Evolutionary conservation across 2,888 invertebrate species (phyloP), one percentile per base, ranked within the genome.

Genomic region (Liposcelis brunnea): DNA sequence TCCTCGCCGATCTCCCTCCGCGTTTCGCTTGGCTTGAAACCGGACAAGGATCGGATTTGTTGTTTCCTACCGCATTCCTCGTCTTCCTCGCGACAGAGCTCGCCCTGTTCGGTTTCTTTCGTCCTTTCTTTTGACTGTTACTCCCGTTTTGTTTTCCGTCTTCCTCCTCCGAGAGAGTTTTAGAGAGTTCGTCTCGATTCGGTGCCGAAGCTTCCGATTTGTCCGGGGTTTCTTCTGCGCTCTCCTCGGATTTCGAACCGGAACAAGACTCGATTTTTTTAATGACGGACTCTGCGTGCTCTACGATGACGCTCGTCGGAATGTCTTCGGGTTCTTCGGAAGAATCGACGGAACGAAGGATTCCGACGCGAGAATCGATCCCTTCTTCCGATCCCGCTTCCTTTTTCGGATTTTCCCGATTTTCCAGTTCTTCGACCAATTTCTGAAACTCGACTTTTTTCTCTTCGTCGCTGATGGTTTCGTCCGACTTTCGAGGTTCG

Each of bases 1-100:
- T 64, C 31, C 68, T 60, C 8, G 62, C 56, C 31, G 58, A 50
- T 34, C 55, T 47, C 18, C 54, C 52, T 32, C 52, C 47, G 44
- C 44, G n/a, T n/a, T n/a, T n/a, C n/a, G n/a, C n/a, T n/a, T n/a
- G n/a, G n/a, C n/a, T n/a, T n/a, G n/a, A n/a, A 19, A 10, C 16
- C 3, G 15, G 40, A 14, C 10, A 5, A 35, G 10, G 10, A 14
- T 15, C 14, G 6, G 35, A 6, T 10, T 14, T 16, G 14, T 16
- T 16, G 4, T 4, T 6, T 5, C 16, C 16, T 5, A 6, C 10
- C 4, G 40, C 19, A 7, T 6, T 5, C 7, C 40, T 16, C 40
- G 12, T n/a, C 7, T 18, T 21, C 16, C 40, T 33, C 36, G 10
- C 34, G 33, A 21, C 36, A 14, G 15, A n/a, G 33, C 35, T 3